These are phyloP conservation scores for Pseudochirops corinnae DNA, from an alignment of 2,797 vertebrate genomes.

Conservation along the genomic window DNA sequence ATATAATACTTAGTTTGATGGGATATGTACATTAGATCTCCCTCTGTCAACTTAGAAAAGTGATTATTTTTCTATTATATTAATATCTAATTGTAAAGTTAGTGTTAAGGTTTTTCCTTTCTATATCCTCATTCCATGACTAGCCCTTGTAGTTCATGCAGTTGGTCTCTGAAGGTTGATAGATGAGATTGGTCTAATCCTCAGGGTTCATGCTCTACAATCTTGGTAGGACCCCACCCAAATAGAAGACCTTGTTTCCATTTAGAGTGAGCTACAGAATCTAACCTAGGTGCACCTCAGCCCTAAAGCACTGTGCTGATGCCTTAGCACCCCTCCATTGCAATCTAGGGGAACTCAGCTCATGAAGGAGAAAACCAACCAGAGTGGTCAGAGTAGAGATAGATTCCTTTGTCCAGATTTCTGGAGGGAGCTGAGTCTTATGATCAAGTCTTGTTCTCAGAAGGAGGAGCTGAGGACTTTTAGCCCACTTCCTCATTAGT, in stretches of 20 bases:
- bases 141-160: background rate
- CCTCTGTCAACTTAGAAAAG: background rate
- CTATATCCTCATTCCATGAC: background rate
- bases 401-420: background rate
- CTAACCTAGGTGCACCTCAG: background rate
- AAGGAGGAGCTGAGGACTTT: background rate
- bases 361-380: background rate
- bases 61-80: background rate
- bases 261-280: background rate
- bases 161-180: background rate
- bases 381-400: background rate
- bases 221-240: background rate
- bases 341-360: background rate
- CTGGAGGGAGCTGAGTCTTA: background rate
- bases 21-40: background rate
- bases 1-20: background rate
- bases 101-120: background rate
- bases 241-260: background rate
- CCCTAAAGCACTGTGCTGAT: background rate
- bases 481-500: background rate
- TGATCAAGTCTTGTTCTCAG: background rate
- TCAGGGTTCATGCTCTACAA: background rate
- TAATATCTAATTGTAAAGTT: background rate
- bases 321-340: background rate
- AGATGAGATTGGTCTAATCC: background rate